These are phyloP conservation scores for Cephus pygmeus DNA, from an alignment of 2,888 invertebrate species.

Conservation along the genomic window DNA sequence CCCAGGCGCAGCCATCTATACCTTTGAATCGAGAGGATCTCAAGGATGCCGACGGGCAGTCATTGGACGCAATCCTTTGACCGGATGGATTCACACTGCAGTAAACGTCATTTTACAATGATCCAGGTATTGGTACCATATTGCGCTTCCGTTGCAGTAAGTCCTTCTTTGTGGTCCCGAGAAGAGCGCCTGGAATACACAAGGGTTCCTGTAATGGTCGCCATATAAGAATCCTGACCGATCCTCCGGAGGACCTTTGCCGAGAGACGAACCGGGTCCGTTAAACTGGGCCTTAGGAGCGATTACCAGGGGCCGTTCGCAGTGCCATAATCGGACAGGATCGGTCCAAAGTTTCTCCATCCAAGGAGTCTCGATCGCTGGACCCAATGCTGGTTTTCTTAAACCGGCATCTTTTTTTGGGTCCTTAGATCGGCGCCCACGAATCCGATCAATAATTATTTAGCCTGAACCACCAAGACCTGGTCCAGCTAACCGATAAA, in stretches of 20 bases:
- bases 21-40: constrained; percentile 24
- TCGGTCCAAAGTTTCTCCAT: background rate
- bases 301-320: background rate
- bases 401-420: background rate
- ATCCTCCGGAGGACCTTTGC: background rate
- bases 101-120: constrained; percentile 19
- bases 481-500: background rate
- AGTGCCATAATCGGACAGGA: background rate
- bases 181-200: background rate
- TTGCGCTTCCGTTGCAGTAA: background rate
- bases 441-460: background rate
- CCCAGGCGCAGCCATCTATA: constrained; percentile 26
- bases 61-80: constrained; percentile 38
- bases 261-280: background rate
- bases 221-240: background rate
- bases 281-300: background rate
- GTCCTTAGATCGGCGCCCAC: background rate
- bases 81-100: constrained; percentile 41
- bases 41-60: constrained; percentile 34
- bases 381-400: background rate
- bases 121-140: background rate
- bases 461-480: background rate
- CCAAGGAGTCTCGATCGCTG: background rate
- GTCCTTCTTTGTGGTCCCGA: background rate
- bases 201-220: background rate